These are phyloP conservation scores for Aplochiton taeniatus DNA, from an alignment of 2,797 vertebrate genomes.

Conservation along the genomic window DNA sequence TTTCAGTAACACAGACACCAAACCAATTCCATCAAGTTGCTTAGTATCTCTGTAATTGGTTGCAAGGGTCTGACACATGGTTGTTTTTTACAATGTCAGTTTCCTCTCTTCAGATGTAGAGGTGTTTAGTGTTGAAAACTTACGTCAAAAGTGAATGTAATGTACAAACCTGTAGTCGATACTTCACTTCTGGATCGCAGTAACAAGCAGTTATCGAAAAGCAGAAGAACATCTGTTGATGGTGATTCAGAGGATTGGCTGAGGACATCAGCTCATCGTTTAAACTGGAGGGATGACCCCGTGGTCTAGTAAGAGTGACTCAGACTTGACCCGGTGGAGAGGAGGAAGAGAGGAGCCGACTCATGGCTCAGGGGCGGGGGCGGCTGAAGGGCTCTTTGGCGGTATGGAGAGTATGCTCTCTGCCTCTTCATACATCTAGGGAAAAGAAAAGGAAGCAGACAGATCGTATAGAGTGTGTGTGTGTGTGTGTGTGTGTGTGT, in stretches of 20 bases:
- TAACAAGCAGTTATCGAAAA: too few species aligned
- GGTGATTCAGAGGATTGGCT: too few species aligned
- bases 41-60: background rate
- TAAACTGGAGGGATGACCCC: too few species aligned
- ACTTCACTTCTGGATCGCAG: too few species aligned
- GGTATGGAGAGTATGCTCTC: slow-evolving; percentile 80
- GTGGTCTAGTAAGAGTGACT: background rate
- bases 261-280: too few species aligned
- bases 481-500: background rate
- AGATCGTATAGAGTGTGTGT: background rate
- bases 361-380: slow-evolving; percentile 75
- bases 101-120: slow-evolving; percentile 9
- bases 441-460: background rate
- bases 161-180: background rate
- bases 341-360: slow-evolving; percentile 22
- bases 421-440: slow-evolving; percentile 86
- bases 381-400: slow-evolving; percentile 61
- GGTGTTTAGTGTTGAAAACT: background rate
- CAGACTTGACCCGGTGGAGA: background rate
- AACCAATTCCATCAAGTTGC: slow-evolving; percentile 5
- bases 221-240: too few species aligned
- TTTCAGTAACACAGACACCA: background rate
- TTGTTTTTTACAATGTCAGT: background rate
- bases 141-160: slow-evolving; percentile 7
- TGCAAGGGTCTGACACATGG: slow-evolving; percentile 3